A percentile compares a stretch with the other conserved stretches of the same genome.
These are phyloP conservation scores for Tupaia tana DNA, from an alignment of 2,113 vertebrate genomes.

Conservation along the genomic window DNA sequence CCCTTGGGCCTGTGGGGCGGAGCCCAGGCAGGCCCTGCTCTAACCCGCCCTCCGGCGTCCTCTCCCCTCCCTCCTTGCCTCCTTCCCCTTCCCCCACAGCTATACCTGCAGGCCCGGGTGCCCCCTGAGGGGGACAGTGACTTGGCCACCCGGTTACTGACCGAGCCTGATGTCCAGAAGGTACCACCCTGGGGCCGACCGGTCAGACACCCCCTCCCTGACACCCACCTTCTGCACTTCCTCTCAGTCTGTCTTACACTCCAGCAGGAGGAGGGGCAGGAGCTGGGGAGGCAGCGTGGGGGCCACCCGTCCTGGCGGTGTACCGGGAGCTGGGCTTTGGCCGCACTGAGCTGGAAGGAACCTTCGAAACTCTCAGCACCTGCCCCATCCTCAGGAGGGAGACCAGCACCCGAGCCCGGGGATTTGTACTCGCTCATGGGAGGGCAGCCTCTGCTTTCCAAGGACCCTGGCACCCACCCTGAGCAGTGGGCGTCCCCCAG, in stretches of 20 bases:
- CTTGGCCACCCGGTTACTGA: constrained; percentile 89
- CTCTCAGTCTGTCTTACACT: neutral
- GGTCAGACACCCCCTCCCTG: constrained; percentile 7
- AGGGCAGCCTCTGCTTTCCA: neutral
- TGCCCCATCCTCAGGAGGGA: neutral
- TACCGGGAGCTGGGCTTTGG: constrained; percentile 34
- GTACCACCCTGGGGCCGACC: constrained; percentile 85
- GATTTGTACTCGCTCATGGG: neutral
- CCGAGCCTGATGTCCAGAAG: constrained; percentile 93
- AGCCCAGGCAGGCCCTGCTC: constrained; percentile 44
- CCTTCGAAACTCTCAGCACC: constrained; percentile 73
- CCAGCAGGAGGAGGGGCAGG: neutral
- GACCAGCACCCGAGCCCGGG: neutral
- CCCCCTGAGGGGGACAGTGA: constrained; percentile 86
- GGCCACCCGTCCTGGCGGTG: neutral
- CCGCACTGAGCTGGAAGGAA: constrained; percentile 57
- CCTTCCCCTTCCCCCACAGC: constrained; percentile 86
- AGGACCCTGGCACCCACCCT: neutral
- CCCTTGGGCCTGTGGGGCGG: neutral
- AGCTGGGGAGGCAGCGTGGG: neutral
- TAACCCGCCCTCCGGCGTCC: constrained; percentile 44
- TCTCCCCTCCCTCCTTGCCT: constrained; percentile 11
- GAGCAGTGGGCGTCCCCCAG: neutral
- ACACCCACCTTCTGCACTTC: neutral
- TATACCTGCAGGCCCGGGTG: constrained; percentile 92